These are phyloP conservation scores for Diorhabda elongata DNA, from an alignment of 1,140 invertebrate genomes.

Conservation along the genomic window DNA sequence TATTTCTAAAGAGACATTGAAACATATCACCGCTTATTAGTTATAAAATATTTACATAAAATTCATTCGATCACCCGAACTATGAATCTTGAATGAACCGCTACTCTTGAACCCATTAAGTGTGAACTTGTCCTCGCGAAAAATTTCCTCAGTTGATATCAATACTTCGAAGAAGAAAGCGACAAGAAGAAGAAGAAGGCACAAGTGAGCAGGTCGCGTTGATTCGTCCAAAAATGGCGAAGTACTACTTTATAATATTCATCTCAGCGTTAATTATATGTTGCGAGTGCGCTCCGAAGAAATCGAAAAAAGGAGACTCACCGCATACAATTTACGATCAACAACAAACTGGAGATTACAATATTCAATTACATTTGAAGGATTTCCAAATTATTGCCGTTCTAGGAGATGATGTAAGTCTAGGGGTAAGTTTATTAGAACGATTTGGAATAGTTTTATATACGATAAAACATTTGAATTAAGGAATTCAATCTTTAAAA, in stretches of 20 bases:
- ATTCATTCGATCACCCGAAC: neutral
- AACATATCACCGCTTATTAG: no score
- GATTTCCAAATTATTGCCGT: constrained; percentile 70
- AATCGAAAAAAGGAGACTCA: constrained; percentile 23
- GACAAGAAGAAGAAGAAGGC: constrained; percentile 1
- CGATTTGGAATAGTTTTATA: constrained; percentile 42
- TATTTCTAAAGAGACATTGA: no score
- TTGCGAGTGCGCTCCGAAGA: constrained; percentile 21
- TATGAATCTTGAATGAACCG: neutral
- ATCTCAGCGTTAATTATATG: constrained; percentile 13
- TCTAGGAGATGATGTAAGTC: constrained; percentile 52
- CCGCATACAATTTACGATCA: constrained; percentile 57
- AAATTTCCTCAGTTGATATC: constrained; percentile 19
- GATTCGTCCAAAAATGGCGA: constrained; percentile 4
- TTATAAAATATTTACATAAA: no score
- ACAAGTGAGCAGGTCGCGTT: neutral
- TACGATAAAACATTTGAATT: constrained; percentile 50
- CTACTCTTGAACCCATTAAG: constrained; percentile 1
- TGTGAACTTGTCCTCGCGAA: constrained; percentile 10
- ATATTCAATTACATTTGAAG: constrained; percentile 73
- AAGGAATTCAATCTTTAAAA: no score
- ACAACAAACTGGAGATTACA: constrained; percentile 69
- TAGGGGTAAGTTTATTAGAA: constrained; percentile 49
- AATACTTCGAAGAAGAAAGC: constrained; percentile 7
- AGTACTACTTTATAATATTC: constrained; percentile 4